Base-by-base conservation (phyloP, 2,888 invertebrate species). In the Teinopalpus imperialis region DNA sequence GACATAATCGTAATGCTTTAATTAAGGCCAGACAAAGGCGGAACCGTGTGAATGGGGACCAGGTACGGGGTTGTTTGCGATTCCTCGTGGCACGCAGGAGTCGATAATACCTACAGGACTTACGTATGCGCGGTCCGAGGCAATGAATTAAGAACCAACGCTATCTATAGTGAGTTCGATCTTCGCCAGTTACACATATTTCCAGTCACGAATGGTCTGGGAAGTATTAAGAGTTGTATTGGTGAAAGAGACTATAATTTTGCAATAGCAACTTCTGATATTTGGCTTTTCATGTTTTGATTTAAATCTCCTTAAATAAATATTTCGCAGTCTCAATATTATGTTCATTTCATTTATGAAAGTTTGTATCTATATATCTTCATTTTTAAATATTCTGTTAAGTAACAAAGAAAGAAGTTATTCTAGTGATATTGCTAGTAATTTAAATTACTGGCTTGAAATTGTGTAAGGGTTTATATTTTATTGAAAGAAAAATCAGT, bases 71-170 rank as follows among this genome's bases (percentile, higher is more conserved):
- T n/a, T 67, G 67, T 66, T 59, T 45, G n/a, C 61, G 59, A 59
- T 65, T 64, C 54, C 64, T 54, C 55, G 64, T 21, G 23, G 18
- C 59, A 61, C 59, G 64, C 67, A 66, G 64, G 65, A 57, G 54
- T 56, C 59, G 70, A 72, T 74, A 74, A 70, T 69, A 69, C 68
- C 66, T 62, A 59, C 60, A 59, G 32, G 26, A 26, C 39, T 34
- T 29, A 54, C 61, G 50, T 65, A 64, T 66, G 56, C 52, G 59
- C 44, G 51, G 59, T 59, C 57, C 60, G 57, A 48, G 58, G 74
- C 80, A 77, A 81, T 85, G 83, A 85, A 83, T 86, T 82, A 82
- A 82, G 82, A 78, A 74, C 63, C 70, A 66, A 59, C 69, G 72
- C 72, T 81, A 82, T 85, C 83, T 85, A 75, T 75, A 80, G 76